Evolutionary conservation across 2,888 invertebrate genomes (phyloP).

Genomic region (Tyria jacobaeae): DNA sequence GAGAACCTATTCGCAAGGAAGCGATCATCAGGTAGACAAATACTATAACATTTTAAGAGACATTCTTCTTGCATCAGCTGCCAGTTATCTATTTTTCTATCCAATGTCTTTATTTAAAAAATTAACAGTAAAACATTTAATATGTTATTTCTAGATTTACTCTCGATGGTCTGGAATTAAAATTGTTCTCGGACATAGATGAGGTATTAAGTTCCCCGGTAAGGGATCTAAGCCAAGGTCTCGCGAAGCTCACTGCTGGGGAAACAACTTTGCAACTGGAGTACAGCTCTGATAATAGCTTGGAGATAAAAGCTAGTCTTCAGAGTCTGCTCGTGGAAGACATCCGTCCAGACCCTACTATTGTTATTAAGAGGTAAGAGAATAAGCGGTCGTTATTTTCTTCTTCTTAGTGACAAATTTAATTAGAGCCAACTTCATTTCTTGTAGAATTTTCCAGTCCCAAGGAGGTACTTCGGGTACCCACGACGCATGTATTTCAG

Average conservation of each 20-base stretch:
- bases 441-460: constrained; percentile 89
- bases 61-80: background rate
- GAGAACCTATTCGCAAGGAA: constrained; percentile 88
- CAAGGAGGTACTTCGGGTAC: constrained; percentile 87
- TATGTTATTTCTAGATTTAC: constrained; percentile 75
- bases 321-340: constrained; percentile 90
- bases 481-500: constrained; percentile 79
- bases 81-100: background rate
- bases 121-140: background rate
- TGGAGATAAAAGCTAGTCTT: constrained; percentile 90
- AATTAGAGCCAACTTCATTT: background rate
- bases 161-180: constrained; percentile 90
- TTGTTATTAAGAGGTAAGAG: constrained; percentile 87
- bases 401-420: background rate
- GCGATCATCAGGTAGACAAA: constrained; percentile 73
- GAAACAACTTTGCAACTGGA: constrained; percentile 89
- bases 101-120: background rate
- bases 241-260: constrained; percentile 90
- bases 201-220: constrained; percentile 92
- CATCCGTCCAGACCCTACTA: constrained; percentile 89
- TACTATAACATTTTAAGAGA: background rate
- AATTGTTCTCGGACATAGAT: constrained; percentile 91
- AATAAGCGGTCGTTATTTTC: background rate
- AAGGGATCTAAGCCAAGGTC: constrained; percentile 89
- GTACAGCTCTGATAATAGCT: constrained; percentile 89